Conservation (phyloP, 2,797 vertebrate species). For the Pampus argenteus region DNA sequence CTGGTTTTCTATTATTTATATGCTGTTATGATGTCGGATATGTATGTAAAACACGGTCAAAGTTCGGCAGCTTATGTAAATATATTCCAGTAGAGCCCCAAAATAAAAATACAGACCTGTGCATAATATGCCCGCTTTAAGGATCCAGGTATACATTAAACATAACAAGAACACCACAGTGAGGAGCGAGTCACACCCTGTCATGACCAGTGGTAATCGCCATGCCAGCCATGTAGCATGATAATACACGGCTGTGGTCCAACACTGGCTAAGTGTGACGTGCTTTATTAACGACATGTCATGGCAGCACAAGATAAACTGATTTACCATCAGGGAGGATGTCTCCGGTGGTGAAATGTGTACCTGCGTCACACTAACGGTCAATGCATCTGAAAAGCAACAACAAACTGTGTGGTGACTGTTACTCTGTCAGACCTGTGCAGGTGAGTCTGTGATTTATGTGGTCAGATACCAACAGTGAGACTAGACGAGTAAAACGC, state of each 20-base stretch:
- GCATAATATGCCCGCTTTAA: not conserved
- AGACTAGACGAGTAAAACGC: no score
- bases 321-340: slow-evolving; percentile 28
- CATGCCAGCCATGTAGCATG: slow-evolving; percentile 2
- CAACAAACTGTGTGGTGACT: slow-evolving; percentile 19
- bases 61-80: no score
- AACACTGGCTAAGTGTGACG: slow-evolving; percentile 28
- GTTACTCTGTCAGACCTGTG: slow-evolving; percentile 5
- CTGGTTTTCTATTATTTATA: no score
- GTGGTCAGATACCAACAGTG: not conserved
- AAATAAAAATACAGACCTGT: not conserved
- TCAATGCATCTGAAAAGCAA: slow-evolving; percentile 31
- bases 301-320: slow-evolving; percentile 36
- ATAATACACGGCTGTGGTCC: slow-evolving; percentile 13
- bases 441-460: slow-evolving; percentile 6
- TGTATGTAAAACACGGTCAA: no score
- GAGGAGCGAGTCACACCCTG: not conserved
- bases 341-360: slow-evolving; percentile 35
- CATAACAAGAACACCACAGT: slow-evolving; percentile 10
- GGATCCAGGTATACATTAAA: not conserved
- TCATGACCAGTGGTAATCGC: slow-evolving; percentile 26
- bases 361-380: slow-evolving; percentile 17
- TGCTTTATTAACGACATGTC: slow-evolving; percentile 48
- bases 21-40: no score
- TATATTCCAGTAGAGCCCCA: no score